These are phyloP conservation scores for Poeciliopsis paucimaculata DNA, from an alignment of 2,797 vertebrate genomes.

Conservation along the genomic window DNA sequence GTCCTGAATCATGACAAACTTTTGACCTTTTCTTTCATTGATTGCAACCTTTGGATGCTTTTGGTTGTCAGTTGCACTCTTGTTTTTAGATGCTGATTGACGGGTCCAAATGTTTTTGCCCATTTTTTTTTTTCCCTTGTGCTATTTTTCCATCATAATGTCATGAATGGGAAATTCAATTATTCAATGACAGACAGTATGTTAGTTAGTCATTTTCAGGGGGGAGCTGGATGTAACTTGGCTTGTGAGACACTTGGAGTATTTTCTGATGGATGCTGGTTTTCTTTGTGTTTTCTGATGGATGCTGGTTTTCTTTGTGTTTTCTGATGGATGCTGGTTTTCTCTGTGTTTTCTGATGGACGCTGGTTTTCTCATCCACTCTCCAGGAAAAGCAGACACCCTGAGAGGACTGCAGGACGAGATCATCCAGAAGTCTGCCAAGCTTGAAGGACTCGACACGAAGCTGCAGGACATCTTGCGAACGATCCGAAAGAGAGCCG, in stretches of 20 bases:
- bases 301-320: no score
- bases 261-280: background rate
- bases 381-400: slow-evolving; percentile 84
- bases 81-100: background rate
- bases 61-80: background rate
- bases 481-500: slow-evolving; percentile 73
- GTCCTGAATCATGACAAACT: background rate
- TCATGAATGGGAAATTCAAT: background rate
- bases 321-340: background rate
- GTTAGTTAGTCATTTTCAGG: background rate
- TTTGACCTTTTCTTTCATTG: background rate
- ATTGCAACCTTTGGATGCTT: background rate
- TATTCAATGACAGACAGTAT: background rate
- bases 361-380: slow-evolving; percentile 7
- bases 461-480: slow-evolving; percentile 75
- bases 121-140: background rate
- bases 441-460: slow-evolving; percentile 82
- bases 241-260: background rate
- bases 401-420: slow-evolving; percentile 77
- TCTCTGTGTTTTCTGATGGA: background rate
- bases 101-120: background rate
- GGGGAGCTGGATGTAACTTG: background rate
- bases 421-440: slow-evolving; percentile 73
- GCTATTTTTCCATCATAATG: background rate
- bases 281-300: background rate